Percentiles rank a stretch among this genome's conserved stretches.
Conservation (phyloP, 2,888 invertebrate genomes). For the Blera fallax region DNA sequence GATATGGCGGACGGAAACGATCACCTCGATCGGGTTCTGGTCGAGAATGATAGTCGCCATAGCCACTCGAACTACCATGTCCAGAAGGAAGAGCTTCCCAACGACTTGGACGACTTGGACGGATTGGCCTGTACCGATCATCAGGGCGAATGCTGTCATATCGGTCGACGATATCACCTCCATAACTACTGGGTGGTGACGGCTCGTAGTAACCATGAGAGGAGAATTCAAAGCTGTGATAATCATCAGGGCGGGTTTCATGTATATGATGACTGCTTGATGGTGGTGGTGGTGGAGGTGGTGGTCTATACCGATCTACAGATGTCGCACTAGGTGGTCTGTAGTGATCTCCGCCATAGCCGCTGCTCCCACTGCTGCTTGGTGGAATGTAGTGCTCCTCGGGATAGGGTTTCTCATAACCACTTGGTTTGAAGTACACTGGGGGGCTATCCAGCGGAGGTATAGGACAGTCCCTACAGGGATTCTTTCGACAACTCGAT, state of each 20-base stretch:
- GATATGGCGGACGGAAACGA: slow-evolving; percentile 78
- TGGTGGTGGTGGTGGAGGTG: slow-evolving; percentile 76
- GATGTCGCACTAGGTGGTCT: slow-evolving; percentile 77
- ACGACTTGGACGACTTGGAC: slow-evolving; percentile 75
- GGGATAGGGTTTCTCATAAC: slow-evolving; percentile 73
- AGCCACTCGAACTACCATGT: slow-evolving; percentile 79
- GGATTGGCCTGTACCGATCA: slow-evolving; percentile 76
- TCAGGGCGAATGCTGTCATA: slow-evolving; percentile 77
- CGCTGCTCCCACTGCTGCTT: slow-evolving; percentile 72
- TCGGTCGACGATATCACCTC: slow-evolving; percentile 78
- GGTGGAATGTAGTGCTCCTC: slow-evolving; percentile 75
- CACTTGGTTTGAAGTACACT: slow-evolving; percentile 79
- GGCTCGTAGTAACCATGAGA: slow-evolving; percentile 80
- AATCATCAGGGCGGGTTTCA: slow-evolving; percentile 77
- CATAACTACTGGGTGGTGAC: slow-evolving; percentile 78
- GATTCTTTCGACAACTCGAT: slow-evolving; percentile 83
- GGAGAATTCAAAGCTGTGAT: slow-evolving; percentile 78
- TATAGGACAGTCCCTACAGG: slow-evolving; percentile 80
- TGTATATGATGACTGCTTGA: slow-evolving; percentile 75
- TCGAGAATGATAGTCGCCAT: slow-evolving; percentile 76
- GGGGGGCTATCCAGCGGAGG: slow-evolving; percentile 76
- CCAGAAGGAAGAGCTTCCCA: slow-evolving; percentile 79
- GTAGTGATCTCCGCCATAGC: slow-evolving; percentile 75
- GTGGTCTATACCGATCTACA: slow-evolving; percentile 78
- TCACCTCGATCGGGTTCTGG: slow-evolving; percentile 77